Base-by-base conservation (phyloP, 2,888 invertebrate genomes). In the Strigamia maritima region DNA sequence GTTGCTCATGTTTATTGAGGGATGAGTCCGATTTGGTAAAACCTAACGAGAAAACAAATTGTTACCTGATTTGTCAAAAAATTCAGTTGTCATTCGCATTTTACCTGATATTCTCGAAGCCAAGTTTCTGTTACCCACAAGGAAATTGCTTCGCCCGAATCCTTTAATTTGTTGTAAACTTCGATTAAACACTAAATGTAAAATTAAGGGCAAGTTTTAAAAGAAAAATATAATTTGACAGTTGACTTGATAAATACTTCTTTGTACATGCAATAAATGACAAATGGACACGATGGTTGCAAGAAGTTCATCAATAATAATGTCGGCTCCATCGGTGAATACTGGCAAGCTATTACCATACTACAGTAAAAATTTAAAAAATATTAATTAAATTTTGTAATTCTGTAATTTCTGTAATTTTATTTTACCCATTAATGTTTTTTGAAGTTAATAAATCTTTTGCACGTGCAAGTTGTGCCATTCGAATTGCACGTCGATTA, bases 11-110 rank as follows among this genome's bases (percentile, higher is more conserved):
- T 90, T 91, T 44, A 98, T 95, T 85, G 94, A 92, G 0, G 98
- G 98, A 89, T 98, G 98, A 22, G 98, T 98, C 85, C 98, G 79
- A 82, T 94, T 92, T 1, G 93, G 92, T 81, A 96, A 87, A 38
- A 95, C 92, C 78, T 79, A 31, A 31, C 8, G n/a, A n/a, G n/a
- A n/a, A n/a, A n/a, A n/a, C n/a, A n/a, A n/a, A n/a, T n/a, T n/a
- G n/a, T n/a, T n/a, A n/a, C n/a, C n/a, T n/a, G n/a, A n/a, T n/a
- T n/a, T n/a, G n/a, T n/a, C n/a, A n/a, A n/a, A n/a, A n/a, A n/a
- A 22, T 80, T n/a, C 2, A 8, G 12, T 26, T 35, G 12, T 31
- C 16, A 4, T 24, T 26, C 16, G 44, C 22, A 1, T 22, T 49
- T 28, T 81, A 86, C 86, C 90, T 98, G 98, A 88, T 96, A 96